Base-by-base conservation (phyloP, 2,797 vertebrate genomes). In the Florisuga fusca region DNA sequence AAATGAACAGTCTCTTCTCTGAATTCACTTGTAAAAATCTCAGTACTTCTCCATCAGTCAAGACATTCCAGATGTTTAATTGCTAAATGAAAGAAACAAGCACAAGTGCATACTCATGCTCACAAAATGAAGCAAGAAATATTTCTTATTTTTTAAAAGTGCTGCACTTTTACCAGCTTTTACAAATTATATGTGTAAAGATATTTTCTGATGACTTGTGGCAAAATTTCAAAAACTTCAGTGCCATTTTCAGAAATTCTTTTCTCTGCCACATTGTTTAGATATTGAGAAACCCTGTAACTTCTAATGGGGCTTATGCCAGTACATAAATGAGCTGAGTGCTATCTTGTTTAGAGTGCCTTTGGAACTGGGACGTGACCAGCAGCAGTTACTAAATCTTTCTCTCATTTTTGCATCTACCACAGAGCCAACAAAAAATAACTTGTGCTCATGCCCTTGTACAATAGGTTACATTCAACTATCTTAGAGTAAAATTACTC, bases 31-130 rank as follows among this genome's bases (percentile, higher is more conserved):
- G 20, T 29, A 90, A 74, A 89, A 86, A 86, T 77, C 58, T 84
- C 69, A 43, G 38, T 89, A 55, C 59, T 91, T 90, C 90, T 81
- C 27, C 76, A 59, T 92, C 66, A 85, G 43, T 75, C 66, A 83
- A 85, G 68, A 69, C n/a, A 68, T 91, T 93, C 85, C 89, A 96
- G 93, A 82, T 96, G 91, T 64, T 84, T 95, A 82, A 96, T 95
- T 94, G 82, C 74, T 87, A 79, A 94, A 93, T 91, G 76, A 91
- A 91, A 90, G 78, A 89, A 87, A 46, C 36, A 73, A 87, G 48
- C 3, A 0, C 68, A 51, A 77, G 66, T 0, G 0, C 6, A 3
- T 0, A 0, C 26, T 29, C 11, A 2, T 16, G 2, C 41, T 48
- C 68, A 79, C 23, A 71, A 77, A 92, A 76, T 46, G 64, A 31